Evolutionary conservation across 2,888 invertebrate species (phyloP).

Genomic region (Lycaena phlaeas): DNA sequence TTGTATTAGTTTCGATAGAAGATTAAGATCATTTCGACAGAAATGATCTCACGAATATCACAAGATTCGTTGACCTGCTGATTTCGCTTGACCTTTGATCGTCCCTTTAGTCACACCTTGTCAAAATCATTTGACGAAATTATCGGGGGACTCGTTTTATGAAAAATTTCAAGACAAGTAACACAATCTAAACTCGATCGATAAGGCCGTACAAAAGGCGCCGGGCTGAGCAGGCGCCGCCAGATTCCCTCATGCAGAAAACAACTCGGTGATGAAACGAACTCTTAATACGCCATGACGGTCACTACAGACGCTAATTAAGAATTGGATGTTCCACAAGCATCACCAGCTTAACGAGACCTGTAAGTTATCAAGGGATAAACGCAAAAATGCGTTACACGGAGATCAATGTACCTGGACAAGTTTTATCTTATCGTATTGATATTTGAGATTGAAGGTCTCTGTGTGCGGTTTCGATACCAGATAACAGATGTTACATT

Average conservation of each 20-base stretch:
- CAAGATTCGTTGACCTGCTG: no score
- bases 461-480: conserved; percentile 60
- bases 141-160: no score
- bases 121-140: no score
- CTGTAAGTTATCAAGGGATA: conserved; percentile 13
- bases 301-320: conserved; percentile 67
- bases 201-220: conserved; percentile 36
- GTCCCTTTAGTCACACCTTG: no score
- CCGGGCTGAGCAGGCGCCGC: conserved; percentile 43
- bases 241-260: conserved; percentile 64
- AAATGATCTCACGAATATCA: no score
- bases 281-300: conserved; percentile 62
- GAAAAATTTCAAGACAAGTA: conserved; percentile 32
- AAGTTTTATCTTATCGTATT: conserved; percentile 61
- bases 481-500: conserved; percentile 21
- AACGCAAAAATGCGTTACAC: background rate
- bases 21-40: no score
- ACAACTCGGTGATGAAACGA: conserved; percentile 63
- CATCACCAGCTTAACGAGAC: conserved; percentile 31
- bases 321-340: conserved; percentile 35
- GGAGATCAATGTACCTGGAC: conserved; percentile 30
- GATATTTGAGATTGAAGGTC: conserved; percentile 58
- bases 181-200: conserved; percentile 46
- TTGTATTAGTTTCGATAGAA: no score
- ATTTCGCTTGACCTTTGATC: no score